Conservation (phyloP, 2,888 invertebrate species). For the Cetonia aurata region DNA sequence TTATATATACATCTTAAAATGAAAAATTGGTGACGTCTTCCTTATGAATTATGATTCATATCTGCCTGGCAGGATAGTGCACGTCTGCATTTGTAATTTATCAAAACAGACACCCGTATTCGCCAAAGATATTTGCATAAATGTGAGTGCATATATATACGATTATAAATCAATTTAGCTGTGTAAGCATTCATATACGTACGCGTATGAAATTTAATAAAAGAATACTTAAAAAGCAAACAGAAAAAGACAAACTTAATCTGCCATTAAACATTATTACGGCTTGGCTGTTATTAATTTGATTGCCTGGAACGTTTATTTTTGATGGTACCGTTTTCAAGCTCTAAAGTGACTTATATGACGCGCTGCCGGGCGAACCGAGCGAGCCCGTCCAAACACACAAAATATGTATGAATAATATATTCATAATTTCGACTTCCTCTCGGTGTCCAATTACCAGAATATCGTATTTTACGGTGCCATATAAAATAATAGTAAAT, state of each 20-base stretch:
- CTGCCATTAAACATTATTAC: neutral
- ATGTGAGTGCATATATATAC: no score
- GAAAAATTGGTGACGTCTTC: no score
- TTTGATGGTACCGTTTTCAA: conserved; percentile 22
- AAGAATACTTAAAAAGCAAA: no score
- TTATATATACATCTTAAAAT: no score
- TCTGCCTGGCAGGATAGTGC: no score
- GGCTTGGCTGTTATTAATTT: neutral
- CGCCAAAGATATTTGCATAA: no score
- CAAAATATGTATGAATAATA: conserved; percentile 36
- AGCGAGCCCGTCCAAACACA: conserved; percentile 15
- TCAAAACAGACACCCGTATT: no score
- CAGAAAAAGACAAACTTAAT: neutral
- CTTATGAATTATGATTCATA: no score
- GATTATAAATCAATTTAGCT: no score
- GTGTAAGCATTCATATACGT: no score
- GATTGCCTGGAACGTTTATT: conserved; percentile 13
- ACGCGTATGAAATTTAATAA: no score
- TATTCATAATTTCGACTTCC: conserved; percentile 43
- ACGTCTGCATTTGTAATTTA: no score
- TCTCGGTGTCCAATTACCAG: conserved; percentile 53
- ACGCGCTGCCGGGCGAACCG: neutral
- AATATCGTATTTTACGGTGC: conserved; percentile 56
- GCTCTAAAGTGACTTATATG: neutral
- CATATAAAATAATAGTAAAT: conserved; percentile 55